Percentiles rank a stretch among this genome's conserved stretches.
Conservation (phyloP, 35 echinoderm and acorn worm species). For the Acanthaster planci region DNA sequence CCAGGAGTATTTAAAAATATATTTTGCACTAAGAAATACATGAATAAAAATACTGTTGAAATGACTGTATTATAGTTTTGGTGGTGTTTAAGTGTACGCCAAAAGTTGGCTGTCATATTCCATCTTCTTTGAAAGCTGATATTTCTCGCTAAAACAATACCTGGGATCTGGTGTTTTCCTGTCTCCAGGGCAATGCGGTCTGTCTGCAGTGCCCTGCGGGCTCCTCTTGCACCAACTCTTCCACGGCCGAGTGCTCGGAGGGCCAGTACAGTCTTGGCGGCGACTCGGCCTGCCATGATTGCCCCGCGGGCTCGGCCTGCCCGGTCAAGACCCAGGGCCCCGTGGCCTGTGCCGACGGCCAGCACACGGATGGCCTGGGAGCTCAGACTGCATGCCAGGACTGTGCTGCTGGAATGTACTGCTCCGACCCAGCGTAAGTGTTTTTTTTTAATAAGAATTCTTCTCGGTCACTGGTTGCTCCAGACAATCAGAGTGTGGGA, state of each 20-base stretch:
- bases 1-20: too few relatives aligned
- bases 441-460: background rate
- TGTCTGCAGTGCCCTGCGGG: slow-evolving; percentile 83
- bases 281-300: slow-evolving; percentile 58
- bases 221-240: slow-evolving; percentile 44
- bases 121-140: too few relatives aligned
- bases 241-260: slow-evolving; percentile 41
- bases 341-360: slow-evolving; percentile 59
- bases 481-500: too few relatives aligned
- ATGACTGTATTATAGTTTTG: too few relatives aligned
- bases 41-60: too few relatives aligned
- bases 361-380: slow-evolving; percentile 67
- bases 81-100: too few relatives aligned
- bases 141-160: too few relatives aligned
- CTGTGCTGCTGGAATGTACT: slow-evolving; percentile 83
- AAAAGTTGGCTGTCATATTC: too few relatives aligned
- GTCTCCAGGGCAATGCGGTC: slow-evolving; percentile 56
- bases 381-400: slow-evolving; percentile 48
- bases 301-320: slow-evolving; percentile 78
- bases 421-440: slow-evolving; percentile 73
- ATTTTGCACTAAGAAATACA: too few relatives aligned
- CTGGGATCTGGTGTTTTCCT: too few relatives aligned
- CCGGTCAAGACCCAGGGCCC: slow-evolving; percentile 59
- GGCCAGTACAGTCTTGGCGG: slow-evolving; percentile 77
- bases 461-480: too few relatives aligned